phyloP scores from a whole-genome alignment of 2,888 invertebrate genomes.

The Eupithecia centaureata region DNA sequence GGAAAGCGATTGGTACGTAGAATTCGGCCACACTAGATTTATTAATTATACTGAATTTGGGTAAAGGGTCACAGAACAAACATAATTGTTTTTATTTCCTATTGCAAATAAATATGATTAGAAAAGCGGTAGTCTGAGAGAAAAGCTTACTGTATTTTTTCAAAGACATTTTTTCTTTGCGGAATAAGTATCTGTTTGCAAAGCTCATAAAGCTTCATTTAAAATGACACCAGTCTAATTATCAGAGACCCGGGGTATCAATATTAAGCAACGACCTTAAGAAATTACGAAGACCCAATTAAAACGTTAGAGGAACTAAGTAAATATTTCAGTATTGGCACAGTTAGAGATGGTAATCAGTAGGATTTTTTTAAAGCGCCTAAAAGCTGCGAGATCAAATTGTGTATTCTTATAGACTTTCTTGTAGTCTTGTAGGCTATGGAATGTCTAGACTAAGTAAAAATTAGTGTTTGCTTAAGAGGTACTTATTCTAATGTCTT shows the following conservation, averaged over 20 bases:
- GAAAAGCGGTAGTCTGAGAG: too few relatives aligned
- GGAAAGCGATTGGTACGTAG: too few relatives aligned
- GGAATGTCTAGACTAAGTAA: too few relatives aligned
- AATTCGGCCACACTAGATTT: too few relatives aligned
- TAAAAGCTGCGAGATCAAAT: background rate
- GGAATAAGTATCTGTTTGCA: background rate
- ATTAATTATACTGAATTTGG: too few relatives aligned
- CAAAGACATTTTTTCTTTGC: background rate
- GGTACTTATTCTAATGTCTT: too few relatives aligned
- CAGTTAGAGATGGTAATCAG: constrained; percentile 9
- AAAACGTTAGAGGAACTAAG: constrained; percentile 71
- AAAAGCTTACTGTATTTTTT: background rate
- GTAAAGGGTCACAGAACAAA: background rate
- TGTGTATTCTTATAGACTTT: background rate
- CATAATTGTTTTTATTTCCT: background rate
- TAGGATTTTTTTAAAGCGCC: background rate
- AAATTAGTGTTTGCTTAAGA: too few relatives aligned
- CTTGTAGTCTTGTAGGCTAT: background rate
- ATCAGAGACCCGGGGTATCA: constrained; percentile 17
- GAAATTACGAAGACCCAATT: constrained; percentile 64
- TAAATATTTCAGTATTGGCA: constrained; percentile 76
- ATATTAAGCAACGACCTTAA: constrained; percentile 58
- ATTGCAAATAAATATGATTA: background rate
- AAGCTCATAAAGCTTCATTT: constrained; percentile 4
- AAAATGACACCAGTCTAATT: constrained; percentile 12